These are phyloP conservation scores for Cyclopterus lumpus DNA, from an alignment of 2,797 vertebrate species.

Conservation along the genomic window DNA sequence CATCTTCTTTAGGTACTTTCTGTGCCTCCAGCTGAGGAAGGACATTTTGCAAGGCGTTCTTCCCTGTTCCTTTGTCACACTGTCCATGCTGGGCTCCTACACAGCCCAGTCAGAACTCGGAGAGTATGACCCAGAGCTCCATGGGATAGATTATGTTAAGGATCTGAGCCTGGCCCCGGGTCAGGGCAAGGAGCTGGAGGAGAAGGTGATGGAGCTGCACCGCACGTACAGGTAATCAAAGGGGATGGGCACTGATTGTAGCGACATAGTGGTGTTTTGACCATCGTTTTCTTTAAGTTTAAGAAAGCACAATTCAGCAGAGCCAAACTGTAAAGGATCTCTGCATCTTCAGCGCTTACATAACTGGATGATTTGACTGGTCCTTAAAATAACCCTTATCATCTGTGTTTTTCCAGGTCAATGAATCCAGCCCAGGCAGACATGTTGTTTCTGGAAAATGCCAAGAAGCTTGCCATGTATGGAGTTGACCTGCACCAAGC, in stretches of 20 bases:
- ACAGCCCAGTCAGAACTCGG: slow-evolving; percentile 94
- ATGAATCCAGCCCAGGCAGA: slow-evolving; percentile 98
- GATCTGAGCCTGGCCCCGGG: slow-evolving; percentile 92
- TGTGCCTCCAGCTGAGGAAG: slow-evolving; percentile 95
- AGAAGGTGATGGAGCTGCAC: slow-evolving; percentile 95
- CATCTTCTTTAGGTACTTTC: slow-evolving; percentile 86
- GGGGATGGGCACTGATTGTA: not conserved
- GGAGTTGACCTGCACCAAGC: slow-evolving; percentile 97
- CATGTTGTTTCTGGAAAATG: slow-evolving; percentile 95
- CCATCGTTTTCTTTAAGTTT: not conserved
- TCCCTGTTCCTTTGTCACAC: slow-evolving; percentile 94
- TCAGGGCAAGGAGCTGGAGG: slow-evolving; percentile 94
- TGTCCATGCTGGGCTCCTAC: slow-evolving; percentile 95
- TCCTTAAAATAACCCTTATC: not conserved
- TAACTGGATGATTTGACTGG: not conserved
- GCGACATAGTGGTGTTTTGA: not conserved
- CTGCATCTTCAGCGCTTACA: not conserved
- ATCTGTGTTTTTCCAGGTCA: slow-evolving; percentile 81
- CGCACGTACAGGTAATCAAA: slow-evolving; percentile 90
- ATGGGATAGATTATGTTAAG: slow-evolving; percentile 88
- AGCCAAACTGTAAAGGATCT: not conserved
- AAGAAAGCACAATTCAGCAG: not conserved
- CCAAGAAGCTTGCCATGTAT: slow-evolving; percentile 97
- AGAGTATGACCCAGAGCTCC: slow-evolving; percentile 93
- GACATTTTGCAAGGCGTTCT: slow-evolving; percentile 91